Percentiles rank a stretch among this genome's conserved stretches.
Conservation (phyloP, 30 jellyfish, hydroid and myxozoan genomes). For the Calvadosia cruxmelitensis region DNA sequence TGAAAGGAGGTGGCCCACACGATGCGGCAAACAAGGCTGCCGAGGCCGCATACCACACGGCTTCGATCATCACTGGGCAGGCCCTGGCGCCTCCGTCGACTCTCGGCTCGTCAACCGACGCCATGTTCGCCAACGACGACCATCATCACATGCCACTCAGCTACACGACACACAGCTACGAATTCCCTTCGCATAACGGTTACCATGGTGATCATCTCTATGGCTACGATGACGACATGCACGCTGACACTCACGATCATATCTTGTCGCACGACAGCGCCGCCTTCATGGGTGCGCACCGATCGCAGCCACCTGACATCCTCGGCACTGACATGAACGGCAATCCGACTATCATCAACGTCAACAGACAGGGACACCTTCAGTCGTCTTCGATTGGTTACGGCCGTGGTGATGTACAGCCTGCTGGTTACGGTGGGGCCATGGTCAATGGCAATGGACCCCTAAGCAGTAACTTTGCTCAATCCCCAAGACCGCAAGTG, state of each 20-base stretch:
- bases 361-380: slow-evolving; percentile 37
- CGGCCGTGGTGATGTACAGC: not conserved
- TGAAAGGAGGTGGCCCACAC: slow-evolving; percentile 38
- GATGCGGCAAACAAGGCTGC: slow-evolving; percentile 72
- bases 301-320: slow-evolving; percentile 42
- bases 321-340: slow-evolving; percentile 52
- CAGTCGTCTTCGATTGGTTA: slow-evolving; percentile 5
- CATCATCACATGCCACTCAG: not conserved
- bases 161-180: not conserved
- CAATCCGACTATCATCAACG: slow-evolving; percentile 32
- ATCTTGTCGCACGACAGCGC: not conserved
- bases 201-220: not conserved
- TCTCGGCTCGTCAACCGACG: not conserved
- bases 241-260: not conserved
- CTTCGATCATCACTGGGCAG: slow-evolving; percentile 7
- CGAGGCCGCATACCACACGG: slow-evolving; percentile 77
- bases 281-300: not conserved
- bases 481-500: not conserved
- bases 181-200: not conserved
- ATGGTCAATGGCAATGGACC: not conserved
- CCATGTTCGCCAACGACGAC: not conserved
- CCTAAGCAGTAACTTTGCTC: not conserved
- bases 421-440: not conserved
- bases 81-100: not conserved
- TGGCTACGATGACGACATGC: not conserved